phyloP scores from a whole-genome alignment of 2,113 vertebrate species.

The Scalopus aquaticus region DNA sequence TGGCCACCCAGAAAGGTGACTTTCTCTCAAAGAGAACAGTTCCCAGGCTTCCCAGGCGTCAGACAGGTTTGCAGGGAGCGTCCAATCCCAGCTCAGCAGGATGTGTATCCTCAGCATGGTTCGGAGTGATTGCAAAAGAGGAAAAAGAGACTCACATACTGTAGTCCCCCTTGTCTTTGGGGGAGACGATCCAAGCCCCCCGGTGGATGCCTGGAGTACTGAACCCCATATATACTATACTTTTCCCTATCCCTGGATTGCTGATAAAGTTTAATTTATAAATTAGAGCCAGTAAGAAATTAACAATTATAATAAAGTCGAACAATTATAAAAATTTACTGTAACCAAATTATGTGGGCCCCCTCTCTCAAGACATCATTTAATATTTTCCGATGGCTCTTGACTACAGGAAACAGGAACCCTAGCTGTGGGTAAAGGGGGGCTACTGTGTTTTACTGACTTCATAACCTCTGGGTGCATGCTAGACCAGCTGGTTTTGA shows the following conservation, averaged over 20 bases:
- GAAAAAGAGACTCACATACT: background rate
- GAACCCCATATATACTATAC: background rate
- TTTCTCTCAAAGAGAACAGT: background rate
- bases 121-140: background rate
- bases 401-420: too few species aligned
- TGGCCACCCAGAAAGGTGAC: background rate
- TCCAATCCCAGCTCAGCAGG: background rate
- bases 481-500: background rate
- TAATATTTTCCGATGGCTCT: too few species aligned
- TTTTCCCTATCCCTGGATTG: too few species aligned
- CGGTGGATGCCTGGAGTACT: background rate
- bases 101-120: constrained; percentile 29
- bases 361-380: too few species aligned
- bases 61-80: background rate
- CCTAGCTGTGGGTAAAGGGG: too few species aligned
- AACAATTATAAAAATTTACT: too few species aligned
- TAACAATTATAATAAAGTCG: too few species aligned
- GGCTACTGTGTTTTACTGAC: constrained; percentile 5
- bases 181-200: background rate
- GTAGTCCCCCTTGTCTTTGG: background rate
- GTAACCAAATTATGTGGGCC: too few species aligned
- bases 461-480: background rate
- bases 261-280: too few species aligned
- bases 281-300: too few species aligned
- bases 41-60: background rate